Conservation (phyloP, 2,113 vertebrate genomes). For the Falco punctatus region DNA sequence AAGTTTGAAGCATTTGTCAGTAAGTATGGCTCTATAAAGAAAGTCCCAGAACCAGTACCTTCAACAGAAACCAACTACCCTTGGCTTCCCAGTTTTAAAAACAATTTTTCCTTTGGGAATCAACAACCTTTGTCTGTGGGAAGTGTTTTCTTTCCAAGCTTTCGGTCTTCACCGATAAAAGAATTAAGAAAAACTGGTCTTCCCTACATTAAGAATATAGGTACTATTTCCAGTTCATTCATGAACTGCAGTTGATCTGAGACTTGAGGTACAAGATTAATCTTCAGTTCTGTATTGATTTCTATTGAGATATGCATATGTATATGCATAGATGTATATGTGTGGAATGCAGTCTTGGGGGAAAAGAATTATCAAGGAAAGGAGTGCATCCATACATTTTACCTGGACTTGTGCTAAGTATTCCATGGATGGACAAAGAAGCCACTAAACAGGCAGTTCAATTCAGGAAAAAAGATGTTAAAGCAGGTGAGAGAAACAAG, state of each 20-base stretch:
- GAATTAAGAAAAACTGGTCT: background rate
- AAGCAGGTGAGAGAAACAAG: background rate
- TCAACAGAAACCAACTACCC: background rate
- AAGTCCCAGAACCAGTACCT: background rate
- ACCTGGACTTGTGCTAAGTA: background rate
- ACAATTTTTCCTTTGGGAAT: background rate
- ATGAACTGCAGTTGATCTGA: background rate
- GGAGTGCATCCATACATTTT: background rate
- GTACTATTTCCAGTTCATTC: background rate
- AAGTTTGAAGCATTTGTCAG: conserved; percentile 24
- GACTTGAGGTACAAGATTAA: background rate
- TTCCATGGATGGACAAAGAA: background rate
- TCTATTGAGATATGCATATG: background rate
- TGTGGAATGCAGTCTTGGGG: background rate
- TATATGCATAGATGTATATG: accelerated
- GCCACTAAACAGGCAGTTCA: background rate
- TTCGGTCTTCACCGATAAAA: background rate
- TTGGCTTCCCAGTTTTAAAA: background rate
- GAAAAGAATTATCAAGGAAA: background rate
- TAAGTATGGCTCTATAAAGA: background rate
- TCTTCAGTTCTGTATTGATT: background rate
- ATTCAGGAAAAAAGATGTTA: background rate
- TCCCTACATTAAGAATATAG: background rate
- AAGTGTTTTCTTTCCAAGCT: background rate
- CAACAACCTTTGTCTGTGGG: background rate